Evolutionary conservation across 2,888 invertebrate genomes (phyloP).

Genomic region (Vanessa cardui): DNA sequence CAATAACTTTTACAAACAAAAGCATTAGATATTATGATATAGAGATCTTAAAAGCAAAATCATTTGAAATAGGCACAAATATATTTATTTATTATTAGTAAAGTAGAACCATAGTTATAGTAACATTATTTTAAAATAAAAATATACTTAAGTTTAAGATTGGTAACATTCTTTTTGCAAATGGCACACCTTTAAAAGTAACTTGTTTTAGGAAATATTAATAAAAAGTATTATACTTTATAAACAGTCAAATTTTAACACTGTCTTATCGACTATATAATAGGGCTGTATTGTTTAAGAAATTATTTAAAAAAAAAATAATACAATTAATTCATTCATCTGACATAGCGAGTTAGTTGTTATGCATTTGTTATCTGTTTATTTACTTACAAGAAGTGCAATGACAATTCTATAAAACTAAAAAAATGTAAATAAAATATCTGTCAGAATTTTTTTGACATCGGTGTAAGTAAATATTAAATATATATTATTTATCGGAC

Average conservation of each 20-base stretch:
- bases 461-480: not conserved
- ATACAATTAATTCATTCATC: not conserved
- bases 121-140: slow-evolving; percentile 12
- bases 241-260: not conserved
- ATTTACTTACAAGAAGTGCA: not conserved
- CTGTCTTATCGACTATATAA: not conserved
- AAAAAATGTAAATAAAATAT: slow-evolving; percentile 9
- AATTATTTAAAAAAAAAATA: not conserved
- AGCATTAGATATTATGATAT: slow-evolving; percentile 29
- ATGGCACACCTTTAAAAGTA: slow-evolving; percentile 40
- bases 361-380: slow-evolving; percentile 5
- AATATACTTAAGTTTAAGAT: slow-evolving; percentile 20
- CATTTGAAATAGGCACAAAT: slow-evolving; percentile 24
- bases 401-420: not conserved
- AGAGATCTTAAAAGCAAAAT: slow-evolving; percentile 33
- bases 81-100: slow-evolving; percentile 29
- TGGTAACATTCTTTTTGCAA: slow-evolving; percentile 44
- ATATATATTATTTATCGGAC: slow-evolving; percentile 56
- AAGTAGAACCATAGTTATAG: slow-evolving; percentile 14
- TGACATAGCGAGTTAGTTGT: slow-evolving; percentile 1
- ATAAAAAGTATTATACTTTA: slow-evolving; percentile 4
- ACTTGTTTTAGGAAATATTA: slow-evolving; percentile 3
- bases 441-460: not conserved
- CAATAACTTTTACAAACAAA: slow-evolving; percentile 17
- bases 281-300: not conserved